Evolutionary conservation across 1,140 invertebrate species (phyloP).

Genomic region (Eupristina koningsbergeri): DNA sequence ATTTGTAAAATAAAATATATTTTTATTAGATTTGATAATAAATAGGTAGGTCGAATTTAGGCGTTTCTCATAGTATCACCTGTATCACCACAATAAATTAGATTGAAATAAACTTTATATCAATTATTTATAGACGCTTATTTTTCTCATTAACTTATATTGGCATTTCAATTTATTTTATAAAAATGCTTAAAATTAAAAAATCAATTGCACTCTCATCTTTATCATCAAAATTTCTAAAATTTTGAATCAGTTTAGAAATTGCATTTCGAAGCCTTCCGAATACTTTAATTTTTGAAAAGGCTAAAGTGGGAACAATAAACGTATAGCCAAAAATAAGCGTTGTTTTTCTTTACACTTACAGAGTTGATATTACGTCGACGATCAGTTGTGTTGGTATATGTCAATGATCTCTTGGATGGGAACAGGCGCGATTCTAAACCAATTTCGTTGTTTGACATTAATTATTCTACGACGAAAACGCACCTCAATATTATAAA

Average conservation of each 20-base stretch:
- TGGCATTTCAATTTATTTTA: too few relatives aligned
- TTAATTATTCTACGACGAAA: not conserved
- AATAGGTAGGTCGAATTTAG: too few relatives aligned
- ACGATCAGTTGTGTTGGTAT: not conserved
- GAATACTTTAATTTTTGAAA: not conserved
- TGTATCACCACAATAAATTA: too few relatives aligned
- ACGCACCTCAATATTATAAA: not conserved
- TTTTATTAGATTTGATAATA: too few relatives aligned
- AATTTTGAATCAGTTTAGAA: not conserved
- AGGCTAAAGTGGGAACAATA: not conserved
- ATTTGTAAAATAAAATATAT: too few relatives aligned
- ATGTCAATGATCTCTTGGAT: slow-evolving; percentile 4
- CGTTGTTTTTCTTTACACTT: not conserved
- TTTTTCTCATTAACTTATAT: too few relatives aligned
- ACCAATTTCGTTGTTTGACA: not conserved
- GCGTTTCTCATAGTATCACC: too few relatives aligned
- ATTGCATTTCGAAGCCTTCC: not conserved
- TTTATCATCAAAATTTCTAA: not conserved
- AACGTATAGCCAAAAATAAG: not conserved
- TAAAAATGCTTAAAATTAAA: not conserved
- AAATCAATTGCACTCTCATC: too few relatives aligned
- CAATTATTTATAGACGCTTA: too few relatives aligned
- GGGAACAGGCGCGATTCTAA: not conserved
- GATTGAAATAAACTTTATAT: too few relatives aligned
- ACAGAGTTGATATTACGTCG: not conserved